Percentiles rank a stretch among this genome's conserved stretches.
Conservation (phyloP, 2,797 vertebrate species). For the Aselliscus stoliczkanus region DNA sequence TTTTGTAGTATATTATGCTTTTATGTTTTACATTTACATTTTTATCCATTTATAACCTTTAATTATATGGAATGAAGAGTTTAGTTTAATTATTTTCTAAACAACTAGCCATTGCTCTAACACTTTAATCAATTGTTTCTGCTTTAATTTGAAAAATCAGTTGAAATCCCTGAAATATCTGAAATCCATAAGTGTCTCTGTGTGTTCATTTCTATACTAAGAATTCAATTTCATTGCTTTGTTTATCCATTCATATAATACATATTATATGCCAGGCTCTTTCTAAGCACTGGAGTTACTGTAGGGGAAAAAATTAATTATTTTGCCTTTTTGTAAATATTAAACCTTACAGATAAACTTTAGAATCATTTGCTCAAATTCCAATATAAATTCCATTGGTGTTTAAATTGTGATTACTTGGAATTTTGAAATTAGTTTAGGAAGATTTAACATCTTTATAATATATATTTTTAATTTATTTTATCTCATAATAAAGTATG, state of each 20-base stretch:
- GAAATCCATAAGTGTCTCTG: neutral
- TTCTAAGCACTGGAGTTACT: neutral
- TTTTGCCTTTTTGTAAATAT: neutral
- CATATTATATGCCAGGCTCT: neutral
- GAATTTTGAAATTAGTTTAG: constrained; percentile 20
- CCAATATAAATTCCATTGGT: neutral
- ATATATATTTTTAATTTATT: neutral
- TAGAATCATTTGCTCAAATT: neutral
- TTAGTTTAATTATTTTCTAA: neutral
- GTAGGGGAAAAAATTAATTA: neutral
- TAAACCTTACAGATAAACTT: constrained; percentile 9
- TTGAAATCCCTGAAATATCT: neutral
- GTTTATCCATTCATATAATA: neutral
- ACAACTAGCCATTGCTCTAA: neutral
- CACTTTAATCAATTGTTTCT: neutral
- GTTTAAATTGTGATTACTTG: neutral
- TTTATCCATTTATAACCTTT: neutral
- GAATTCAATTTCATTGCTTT: neutral
- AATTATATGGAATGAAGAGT: neutral
- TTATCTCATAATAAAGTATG: neutral
- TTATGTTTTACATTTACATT: neutral
- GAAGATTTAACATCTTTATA: neutral
- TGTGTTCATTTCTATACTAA: neutral
- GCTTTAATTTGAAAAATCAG: neutral
- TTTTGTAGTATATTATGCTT: neutral